phyloP scores from a whole-genome alignment of 1,140 invertebrate species.

The Lepidurus couesii region DNA sequence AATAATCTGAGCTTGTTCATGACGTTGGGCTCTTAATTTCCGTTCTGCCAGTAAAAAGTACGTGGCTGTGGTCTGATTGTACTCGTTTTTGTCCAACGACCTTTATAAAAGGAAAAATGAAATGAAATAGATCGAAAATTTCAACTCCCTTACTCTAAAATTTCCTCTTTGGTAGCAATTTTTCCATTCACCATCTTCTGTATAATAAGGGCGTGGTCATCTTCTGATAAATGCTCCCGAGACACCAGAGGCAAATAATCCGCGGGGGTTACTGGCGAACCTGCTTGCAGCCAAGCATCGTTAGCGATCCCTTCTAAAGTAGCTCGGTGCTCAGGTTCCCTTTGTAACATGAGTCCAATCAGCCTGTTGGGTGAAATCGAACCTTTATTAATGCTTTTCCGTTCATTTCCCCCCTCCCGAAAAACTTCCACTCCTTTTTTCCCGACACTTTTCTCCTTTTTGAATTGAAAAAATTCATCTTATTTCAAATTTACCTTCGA shows the following conservation, averaged over 20 bases:
- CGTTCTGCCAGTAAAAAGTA: constrained; percentile 95
- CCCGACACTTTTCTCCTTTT: background rate
- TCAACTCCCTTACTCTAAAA: constrained; percentile 63
- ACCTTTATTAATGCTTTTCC: background rate
- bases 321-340: constrained; percentile 84
- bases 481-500: constrained; percentile 57
- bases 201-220: constrained; percentile 85
- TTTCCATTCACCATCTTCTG: constrained; percentile 94
- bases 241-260: constrained; percentile 72
- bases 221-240: constrained; percentile 75
- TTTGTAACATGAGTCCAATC: constrained; percentile 84
- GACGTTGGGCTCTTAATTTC: constrained; percentile 67
- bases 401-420: background rate
- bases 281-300: constrained; percentile 68
- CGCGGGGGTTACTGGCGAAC: constrained; percentile 42
- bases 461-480: constrained; percentile 33
- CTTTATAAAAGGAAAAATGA: constrained; percentile 52
- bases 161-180: constrained; percentile 89
- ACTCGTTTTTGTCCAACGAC: constrained; percentile 89
- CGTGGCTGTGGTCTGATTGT: constrained; percentile 97
- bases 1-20: constrained; percentile 49
- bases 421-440: background rate
- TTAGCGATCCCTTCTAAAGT: constrained; percentile 79
- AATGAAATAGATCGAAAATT: background rate
- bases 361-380: constrained; percentile 51